These are phyloP conservation scores for Pheosia gnoma DNA, from an alignment of 2,888 invertebrate genomes.

Conservation along the genomic window DNA sequence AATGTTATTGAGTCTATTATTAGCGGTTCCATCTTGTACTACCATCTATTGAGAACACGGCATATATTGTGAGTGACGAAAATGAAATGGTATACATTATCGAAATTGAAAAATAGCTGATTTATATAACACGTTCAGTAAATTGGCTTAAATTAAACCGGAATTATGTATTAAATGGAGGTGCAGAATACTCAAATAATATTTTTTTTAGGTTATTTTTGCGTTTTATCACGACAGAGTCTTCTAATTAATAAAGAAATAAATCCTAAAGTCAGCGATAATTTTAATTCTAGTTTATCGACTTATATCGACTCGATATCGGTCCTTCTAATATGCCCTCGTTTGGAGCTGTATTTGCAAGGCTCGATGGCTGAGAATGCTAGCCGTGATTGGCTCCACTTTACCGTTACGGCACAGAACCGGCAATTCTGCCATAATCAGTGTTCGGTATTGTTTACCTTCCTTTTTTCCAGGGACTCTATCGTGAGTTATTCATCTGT, in stretches of 20 bases:
- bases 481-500: constrained; percentile 25
- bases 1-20: constrained; percentile 46
- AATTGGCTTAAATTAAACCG: too few species aligned
- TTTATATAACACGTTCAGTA: too few species aligned
- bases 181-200: too few species aligned
- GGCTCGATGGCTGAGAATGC: constrained; percentile 50
- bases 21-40: constrained; percentile 41
- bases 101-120: too few species aligned
- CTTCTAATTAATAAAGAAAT: too few species aligned
- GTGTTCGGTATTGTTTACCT: constrained; percentile 51
- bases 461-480: constrained; percentile 35
- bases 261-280: too few species aligned
- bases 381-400: constrained; percentile 56
- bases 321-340: constrained; percentile 15
- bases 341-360: constrained; percentile 48
- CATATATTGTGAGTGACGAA: constrained; percentile 30
- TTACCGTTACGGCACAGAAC: constrained; percentile 44
- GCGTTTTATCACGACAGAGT: too few species aligned
- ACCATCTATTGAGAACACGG: constrained; percentile 34
- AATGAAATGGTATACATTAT: constrained; percentile 1
- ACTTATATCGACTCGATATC: constrained; percentile 29
- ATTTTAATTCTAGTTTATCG: not conserved
- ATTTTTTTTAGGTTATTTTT: too few species aligned
- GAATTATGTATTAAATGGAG: too few species aligned
- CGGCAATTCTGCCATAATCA: constrained; percentile 58